Evolutionary conservation across 2,888 invertebrate genomes (phyloP).

Genomic region (Holacanthella duospinosa): DNA sequence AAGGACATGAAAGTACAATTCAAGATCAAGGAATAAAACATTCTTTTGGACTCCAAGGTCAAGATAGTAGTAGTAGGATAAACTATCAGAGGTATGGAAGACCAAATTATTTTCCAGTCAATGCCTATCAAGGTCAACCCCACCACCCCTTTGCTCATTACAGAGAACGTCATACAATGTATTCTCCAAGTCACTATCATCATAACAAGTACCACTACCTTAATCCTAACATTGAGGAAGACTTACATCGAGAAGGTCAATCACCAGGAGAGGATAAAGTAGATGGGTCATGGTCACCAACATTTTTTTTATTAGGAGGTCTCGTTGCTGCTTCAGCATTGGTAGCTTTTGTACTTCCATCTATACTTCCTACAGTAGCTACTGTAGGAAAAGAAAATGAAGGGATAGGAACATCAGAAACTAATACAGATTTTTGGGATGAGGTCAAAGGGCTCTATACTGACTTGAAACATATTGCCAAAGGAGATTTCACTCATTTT

Average conservation of each 20-base stretch:
- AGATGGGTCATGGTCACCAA: slow-evolving; percentile 26
- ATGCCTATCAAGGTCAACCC: not conserved
- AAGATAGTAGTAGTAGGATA: too few relatives aligned
- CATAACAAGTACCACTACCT: not conserved
- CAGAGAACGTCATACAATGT: not conserved
- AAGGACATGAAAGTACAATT: not conserved
- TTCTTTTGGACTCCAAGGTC: too few relatives aligned
- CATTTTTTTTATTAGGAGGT: slow-evolving; percentile 33
- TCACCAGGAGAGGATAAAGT: slow-evolving; percentile 5
- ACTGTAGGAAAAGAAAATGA: slow-evolving; percentile 23
- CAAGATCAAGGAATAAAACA: too few relatives aligned
- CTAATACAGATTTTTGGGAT: slow-evolving; percentile 27
- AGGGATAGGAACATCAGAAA: slow-evolving; percentile 18
- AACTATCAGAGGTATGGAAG: too few relatives aligned
- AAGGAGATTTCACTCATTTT: slow-evolving; percentile 24
- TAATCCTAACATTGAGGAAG: slow-evolving; percentile 1
- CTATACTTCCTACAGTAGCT: slow-evolving; percentile 16
- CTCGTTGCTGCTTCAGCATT: slow-evolving; percentile 32
- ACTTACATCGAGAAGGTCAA: not conserved
- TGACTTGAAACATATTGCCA: slow-evolving; percentile 29
- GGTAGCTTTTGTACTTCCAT: slow-evolving; percentile 29
- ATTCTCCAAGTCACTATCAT: slow-evolving; percentile 5
- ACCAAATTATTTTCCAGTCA: not conserved
- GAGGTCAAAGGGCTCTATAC: slow-evolving; percentile 36
- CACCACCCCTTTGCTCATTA: not conserved